These are phyloP conservation scores for Elysia chlorotica DNA, from an alignment of 1,140 invertebrate species.

Conservation along the genomic window DNA sequence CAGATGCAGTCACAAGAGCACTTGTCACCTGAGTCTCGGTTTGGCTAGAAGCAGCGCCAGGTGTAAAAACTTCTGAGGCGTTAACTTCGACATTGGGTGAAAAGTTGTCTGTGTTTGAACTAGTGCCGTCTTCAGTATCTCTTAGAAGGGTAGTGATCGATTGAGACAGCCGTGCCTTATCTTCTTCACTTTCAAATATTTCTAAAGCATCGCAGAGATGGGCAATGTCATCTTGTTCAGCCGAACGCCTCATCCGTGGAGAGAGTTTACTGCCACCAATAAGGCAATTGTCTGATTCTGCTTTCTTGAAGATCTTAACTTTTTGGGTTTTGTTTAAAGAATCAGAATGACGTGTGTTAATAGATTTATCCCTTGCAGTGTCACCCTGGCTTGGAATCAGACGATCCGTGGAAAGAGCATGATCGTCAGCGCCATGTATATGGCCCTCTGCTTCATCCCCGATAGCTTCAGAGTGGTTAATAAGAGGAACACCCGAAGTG, in stretches of 20 bases:
- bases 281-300: too few species aligned
- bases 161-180: constrained; percentile 15
- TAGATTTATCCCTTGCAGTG: too few species aligned
- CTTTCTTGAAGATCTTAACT: too few species aligned
- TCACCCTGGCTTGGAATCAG: too few species aligned
- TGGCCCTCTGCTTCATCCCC: not conserved
- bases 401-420: too few species aligned
- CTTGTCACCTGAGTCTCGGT: not conserved
- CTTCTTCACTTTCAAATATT: constrained; percentile 32
- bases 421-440: too few species aligned
- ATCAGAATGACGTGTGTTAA: too few species aligned
- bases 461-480: not conserved
- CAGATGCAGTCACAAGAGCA: not conserved
- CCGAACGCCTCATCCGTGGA: constrained; percentile 36
- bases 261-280: not conserved
- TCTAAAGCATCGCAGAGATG: constrained; percentile 35
- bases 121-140: not conserved
- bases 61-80: too few species aligned
- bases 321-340: too few species aligned
- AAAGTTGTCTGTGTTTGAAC: too few species aligned
- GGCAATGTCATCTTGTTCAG: constrained; percentile 38
- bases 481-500: too few species aligned
- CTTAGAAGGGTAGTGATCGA: not conserved
- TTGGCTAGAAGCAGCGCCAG: not conserved
- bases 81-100: too few species aligned